Percentiles rank a stretch among this genome's conserved stretches.
phyloP scores from a whole-genome alignment of 2,797 vertebrate genomes.

The Lutjanus argentimaculatus region DNA sequence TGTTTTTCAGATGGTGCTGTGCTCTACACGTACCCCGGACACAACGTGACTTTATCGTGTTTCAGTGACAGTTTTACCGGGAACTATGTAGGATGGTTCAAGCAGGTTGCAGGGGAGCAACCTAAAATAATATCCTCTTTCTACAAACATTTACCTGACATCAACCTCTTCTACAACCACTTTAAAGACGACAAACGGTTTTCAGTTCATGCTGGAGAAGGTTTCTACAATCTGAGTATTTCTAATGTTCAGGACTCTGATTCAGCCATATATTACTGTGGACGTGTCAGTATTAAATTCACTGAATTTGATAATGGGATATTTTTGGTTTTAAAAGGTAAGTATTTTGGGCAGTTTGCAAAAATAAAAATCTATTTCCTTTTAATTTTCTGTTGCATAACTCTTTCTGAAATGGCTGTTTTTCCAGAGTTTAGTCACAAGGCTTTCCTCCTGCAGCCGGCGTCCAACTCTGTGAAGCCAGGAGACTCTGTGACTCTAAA shows the following conservation, averaged over 20 bases:
- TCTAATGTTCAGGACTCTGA: conserved; percentile 45
- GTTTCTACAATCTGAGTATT: conserved; percentile 54
- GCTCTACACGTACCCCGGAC: conserved; percentile 40
- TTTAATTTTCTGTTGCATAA: background rate
- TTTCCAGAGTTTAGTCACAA: conserved; percentile 33
- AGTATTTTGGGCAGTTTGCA: background rate
- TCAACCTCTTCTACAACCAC: background rate
- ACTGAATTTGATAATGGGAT: conserved; percentile 28
- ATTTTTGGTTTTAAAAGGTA: conserved; percentile 54
- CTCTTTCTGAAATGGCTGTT: conserved; percentile 2
- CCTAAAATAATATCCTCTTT: conserved; percentile 42
- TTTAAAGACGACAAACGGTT: conserved; percentile 44
- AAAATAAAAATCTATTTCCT: background rate
- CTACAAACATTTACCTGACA: background rate
- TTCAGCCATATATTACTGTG: conserved; percentile 65
- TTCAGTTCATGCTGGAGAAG: conserved; percentile 15
- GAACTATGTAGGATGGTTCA: conserved; percentile 58
- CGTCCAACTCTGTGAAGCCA: conserved; percentile 13
- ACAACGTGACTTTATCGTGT: conserved; percentile 58
- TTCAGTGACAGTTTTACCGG: background rate
- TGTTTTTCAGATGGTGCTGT: conserved; percentile 57
- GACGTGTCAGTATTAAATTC: background rate
- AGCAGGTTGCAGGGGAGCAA: conserved; percentile 52
- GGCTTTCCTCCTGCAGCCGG: conserved; percentile 49
- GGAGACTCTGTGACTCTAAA: conserved; percentile 66